A percentile compares a stretch with the other conserved stretches of the same genome.
Conservation (phyloP, 2,113 vertebrate species). For the Apteryx owenii region DNA sequence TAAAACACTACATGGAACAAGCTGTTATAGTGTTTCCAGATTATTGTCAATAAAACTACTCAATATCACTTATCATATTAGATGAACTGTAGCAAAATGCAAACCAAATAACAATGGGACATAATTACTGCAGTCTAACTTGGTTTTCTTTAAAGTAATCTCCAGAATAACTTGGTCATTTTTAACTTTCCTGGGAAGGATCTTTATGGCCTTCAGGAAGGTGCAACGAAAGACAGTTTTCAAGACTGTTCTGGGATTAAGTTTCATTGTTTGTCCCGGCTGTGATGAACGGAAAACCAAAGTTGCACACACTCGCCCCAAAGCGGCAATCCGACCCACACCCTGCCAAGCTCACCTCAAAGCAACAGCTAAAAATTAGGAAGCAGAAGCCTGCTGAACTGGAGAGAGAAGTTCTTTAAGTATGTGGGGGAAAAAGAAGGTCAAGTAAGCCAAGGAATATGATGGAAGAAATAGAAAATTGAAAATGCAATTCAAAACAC, state of each 20-base stretch:
- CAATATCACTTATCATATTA: neutral
- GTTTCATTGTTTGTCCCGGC: neutral
- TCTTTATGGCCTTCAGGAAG: neutral
- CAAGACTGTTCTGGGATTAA: neutral
- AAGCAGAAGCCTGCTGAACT: neutral
- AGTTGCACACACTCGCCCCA: rapidly evolving
- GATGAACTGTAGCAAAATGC: neutral
- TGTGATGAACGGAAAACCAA: rapidly evolving
- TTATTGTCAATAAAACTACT: neutral
- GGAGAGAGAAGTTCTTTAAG: neutral
- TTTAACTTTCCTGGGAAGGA: neutral
- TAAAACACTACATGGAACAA: neutral
- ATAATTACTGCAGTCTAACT: neutral
- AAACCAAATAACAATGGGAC: neutral
- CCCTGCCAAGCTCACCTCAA: neutral
- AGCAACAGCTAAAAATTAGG: neutral
- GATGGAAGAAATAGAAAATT: neutral
- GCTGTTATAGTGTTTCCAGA: neutral
- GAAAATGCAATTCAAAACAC: neutral
- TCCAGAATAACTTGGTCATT: neutral
- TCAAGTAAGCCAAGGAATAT: neutral
- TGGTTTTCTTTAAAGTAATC: neutral
- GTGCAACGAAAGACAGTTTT: neutral
- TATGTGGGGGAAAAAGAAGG: no score
- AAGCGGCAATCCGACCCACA: neutral